Base-by-base conservation (phyloP, 64 coral and sea anemone genomes). In the Montipora cactus region DNA sequence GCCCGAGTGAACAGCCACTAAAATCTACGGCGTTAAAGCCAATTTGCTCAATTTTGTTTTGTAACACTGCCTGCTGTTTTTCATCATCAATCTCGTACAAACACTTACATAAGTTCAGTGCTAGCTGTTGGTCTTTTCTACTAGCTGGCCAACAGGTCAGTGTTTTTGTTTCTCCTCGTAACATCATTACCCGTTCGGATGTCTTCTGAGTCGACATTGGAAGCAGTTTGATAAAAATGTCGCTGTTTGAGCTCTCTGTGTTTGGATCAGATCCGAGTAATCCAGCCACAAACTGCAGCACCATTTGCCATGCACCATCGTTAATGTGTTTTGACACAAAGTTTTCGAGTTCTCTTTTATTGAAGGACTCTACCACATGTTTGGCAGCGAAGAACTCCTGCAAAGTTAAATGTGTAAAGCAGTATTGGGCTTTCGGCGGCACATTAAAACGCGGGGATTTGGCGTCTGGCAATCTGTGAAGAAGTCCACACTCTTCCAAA, bases 341-440 rank as follows among this genome's bases (percentile, higher is more conserved):
- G 81, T 1, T 13, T 23, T 58, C 49, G 19, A 76, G 2, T 87
- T 79, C 22, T 81, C 67, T 50, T 47, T 75, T 23, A 59, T 75
- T 55, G 64, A 47, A 79, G 44, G 20, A 87, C 13, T 77, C 79
- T 9, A 87, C 55, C 3, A 95, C 19, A 18, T 44, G 14, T 22
- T 51, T 21, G 18, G 94, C 94, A 48, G 94, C 94, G 10, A 95
- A 57, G 51, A 95, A 92, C 19, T 95, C 94, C 50, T 95, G 94
- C 4, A 95, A 20, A 2, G 94, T 95, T n/a, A 95, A 55, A 67
- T 95, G 89, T 49, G 87, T 58, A 14, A 95, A 95, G n/a, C 83
- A 92, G 28, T 49, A 95, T 21, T 92, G 61, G 5, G 82, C 86
- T 28, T 49, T 51, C 9, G 52, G 52, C 37, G 52, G 51, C 8